Evolutionary conservation across 2,113 vertebrate species (phyloP), one percentile per base, ranked within the genome.

Genomic region (Anthoscopus minutus): DNA sequence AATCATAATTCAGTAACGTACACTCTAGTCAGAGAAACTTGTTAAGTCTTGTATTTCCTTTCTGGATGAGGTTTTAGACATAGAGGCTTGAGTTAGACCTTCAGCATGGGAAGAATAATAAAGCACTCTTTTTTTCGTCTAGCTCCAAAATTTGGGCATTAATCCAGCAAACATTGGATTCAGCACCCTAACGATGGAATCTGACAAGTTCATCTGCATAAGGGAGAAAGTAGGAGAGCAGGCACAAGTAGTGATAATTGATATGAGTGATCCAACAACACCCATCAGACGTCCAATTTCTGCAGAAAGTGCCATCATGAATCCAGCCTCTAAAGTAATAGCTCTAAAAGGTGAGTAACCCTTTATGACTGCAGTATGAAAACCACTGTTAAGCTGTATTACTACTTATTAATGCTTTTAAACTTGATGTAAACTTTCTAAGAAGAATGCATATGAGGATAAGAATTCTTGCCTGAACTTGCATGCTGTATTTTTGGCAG

Each of bases 161-260:
- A 99, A 98, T 96, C 98, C 98, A 48, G 98, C 98, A 85, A 99
- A 98, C 92, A 98, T 99, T 89, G 98, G 99, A 78, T 99, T 99
- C 97, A 99, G 98, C 96, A 99, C 98, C n/a, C 97, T 99, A 80
- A 99, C 99, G 65, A 98, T 99, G 99, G 99, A 99, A 97, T 99
- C 98, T 13, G 99, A 99, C 97, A 99, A 98, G 89, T 99, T 98
- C 97, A 99, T 99, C 96, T 99, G 99, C 96, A 98, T 99, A 95
- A 96, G 98, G 54, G 99, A 99, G 97, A 99, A 99, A 90, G 98
- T 99, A 60, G 98, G 98, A 8, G 98, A 99, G 71, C 99, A 99
- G 97, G 98, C 98, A 19, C 99, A 99, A 92, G 98, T 99, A 69
- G 98, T 99, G 78, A 99, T 99, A 47, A 98, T 99, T 91, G 99